Base-by-base conservation (phyloP, 1,140 invertebrate species). In the Aricia agestis region DNA sequence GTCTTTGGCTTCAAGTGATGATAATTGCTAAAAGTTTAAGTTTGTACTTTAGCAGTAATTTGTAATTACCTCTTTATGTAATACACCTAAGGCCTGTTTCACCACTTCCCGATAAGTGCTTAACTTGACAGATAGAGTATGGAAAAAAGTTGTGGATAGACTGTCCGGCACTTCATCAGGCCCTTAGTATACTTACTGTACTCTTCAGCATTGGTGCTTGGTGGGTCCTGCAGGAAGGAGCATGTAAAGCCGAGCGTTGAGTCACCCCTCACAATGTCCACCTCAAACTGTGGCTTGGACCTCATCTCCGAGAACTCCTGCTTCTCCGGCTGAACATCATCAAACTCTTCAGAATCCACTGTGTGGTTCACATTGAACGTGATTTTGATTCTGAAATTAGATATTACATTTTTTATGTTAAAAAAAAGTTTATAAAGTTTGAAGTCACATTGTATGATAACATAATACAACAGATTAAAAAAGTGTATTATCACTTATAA, bases 291-390 rank as follows among this genome's bases (percentile, higher is more conserved):
- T 0, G 98, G 98, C 88, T 96, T 97, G 66, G 97, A 97, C 66
- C 95, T 95, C 94, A 98, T 95, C 87, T 97, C 96, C 2, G 94
- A 94, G 71, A 95, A 89, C 25, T 97, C 94, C 61, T 95, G 93
- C 85, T 96, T 95, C 68, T 93, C 92, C 66, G 90, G 90, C 67
- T 90, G 91, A 0, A 92, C 87, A 75, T 95, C 82, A 74, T 97
- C 95, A 75, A 95, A 94, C 5, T 94, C 93, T 9, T 93, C 84
- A 15, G 96, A 93, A 83, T 98, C 96, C 0, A 98, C 97, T 2
- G 97, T 96, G 84, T 98, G 96, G 83, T 98, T 98, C 1, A 98
- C 95, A 87, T 98, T 98, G 77, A 98, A 95, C 68, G 92, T 95
- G 74, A 98, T 95, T 77, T 95, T 97, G 78, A 76, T 91, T 71